Conservation (phyloP, 1,140 invertebrate genomes). For the Hypsibius dujardini region DNA sequence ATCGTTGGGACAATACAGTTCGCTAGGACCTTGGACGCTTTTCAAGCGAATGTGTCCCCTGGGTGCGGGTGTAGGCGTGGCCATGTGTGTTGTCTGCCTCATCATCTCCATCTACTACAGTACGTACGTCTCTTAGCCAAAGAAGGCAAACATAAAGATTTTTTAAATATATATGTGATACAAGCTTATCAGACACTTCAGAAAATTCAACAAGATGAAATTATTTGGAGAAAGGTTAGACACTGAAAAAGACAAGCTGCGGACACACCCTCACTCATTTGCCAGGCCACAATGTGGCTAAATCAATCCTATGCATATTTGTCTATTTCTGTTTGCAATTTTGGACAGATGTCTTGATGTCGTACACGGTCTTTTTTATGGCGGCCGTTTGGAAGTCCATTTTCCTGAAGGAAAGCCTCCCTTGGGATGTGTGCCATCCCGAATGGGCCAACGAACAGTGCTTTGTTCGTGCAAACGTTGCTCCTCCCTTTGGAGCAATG, state of each 20-base stretch:
- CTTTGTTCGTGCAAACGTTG: no score
- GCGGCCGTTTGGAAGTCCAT: conserved; percentile 39
- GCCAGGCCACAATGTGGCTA: no score
- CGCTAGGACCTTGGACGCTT: conserved; percentile 28
- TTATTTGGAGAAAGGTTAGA: background rate
- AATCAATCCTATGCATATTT: no score
- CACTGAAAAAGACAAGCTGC: background rate
- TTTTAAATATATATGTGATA: no score
- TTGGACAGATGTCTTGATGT: conserved; percentile 46
- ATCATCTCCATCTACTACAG: conserved; percentile 20
- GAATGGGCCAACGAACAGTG: conserved; percentile 43
- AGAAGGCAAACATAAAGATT: no score
- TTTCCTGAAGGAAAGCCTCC: conserved; percentile 22
- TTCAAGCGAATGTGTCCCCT: conserved; percentile 31
- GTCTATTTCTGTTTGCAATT: no score
- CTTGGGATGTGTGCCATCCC: conserved; percentile 37
- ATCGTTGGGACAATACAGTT: conserved; percentile 33
- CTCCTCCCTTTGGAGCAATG: no score
- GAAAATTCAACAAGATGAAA: no score
- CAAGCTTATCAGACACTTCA: no score
- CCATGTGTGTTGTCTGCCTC: conserved; percentile 22
- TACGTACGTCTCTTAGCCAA: no score
- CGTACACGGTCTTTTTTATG: conserved; percentile 55
- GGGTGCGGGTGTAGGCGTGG: conserved; percentile 29
- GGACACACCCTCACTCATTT: no score